Conservation (phyloP, 92 coral and sea anemone species). For the Micromussa lordhowensis region DNA sequence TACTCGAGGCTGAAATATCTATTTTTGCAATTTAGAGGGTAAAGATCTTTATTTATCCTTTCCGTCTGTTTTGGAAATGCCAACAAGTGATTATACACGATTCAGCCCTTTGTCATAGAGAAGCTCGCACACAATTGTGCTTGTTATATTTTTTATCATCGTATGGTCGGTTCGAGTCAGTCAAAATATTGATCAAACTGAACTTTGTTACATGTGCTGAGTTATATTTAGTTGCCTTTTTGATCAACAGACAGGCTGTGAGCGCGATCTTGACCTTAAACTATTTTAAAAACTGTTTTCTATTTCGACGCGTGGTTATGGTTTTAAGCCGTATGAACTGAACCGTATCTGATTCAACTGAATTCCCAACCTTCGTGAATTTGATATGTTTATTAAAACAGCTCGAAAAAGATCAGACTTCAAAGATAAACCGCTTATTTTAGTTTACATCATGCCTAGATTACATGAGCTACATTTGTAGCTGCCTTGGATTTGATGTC, state of each 20-base stretch:
- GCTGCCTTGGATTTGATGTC: background rate
- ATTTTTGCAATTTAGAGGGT: no score
- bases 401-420: background rate
- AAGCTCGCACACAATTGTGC: no score
- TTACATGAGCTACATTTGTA: background rate
- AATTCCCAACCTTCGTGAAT: background rate
- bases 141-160: no score
- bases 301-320: background rate
- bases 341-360: background rate
- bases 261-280: background rate
- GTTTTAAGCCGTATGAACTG: background rate
- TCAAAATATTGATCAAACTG: background rate
- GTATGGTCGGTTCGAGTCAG: background rate
- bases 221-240: background rate
- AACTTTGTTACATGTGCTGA: background rate
- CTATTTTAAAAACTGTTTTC: background rate
- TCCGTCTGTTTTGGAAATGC: background rate
- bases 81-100: background rate
- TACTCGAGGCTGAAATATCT: no score
- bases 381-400: background rate
- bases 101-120: no score
- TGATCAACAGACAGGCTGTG: background rate
- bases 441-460: background rate
- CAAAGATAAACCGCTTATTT: background rate
- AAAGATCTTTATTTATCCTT: background rate